Evolutionary conservation across 92 coral and sea anemone genomes (phyloP).

Genomic region (Actinostola sp.): DNA sequence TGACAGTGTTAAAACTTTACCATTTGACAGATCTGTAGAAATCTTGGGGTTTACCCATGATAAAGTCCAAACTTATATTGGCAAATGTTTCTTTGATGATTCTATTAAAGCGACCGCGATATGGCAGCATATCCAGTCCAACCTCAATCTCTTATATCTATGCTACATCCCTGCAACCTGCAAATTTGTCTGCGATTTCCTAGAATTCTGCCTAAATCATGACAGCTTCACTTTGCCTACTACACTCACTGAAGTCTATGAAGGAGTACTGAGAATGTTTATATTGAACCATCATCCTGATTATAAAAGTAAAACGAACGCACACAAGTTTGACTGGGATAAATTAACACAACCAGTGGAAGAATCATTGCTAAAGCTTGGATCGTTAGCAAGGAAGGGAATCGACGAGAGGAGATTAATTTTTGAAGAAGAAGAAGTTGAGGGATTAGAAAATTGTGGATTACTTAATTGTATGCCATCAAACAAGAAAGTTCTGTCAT

Average conservation of each 20-base stretch:
- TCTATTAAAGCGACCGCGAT: background rate
- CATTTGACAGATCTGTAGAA: constrained; percentile 44
- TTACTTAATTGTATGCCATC: constrained; percentile 25
- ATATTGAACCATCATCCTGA: constrained; percentile 42
- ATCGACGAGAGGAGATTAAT: constrained; percentile 23
- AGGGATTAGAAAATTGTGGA: constrained; percentile 16
- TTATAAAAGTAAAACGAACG: background rate
- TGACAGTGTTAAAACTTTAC: constrained; percentile 12
- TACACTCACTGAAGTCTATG: constrained; percentile 22
- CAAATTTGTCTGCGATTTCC: constrained; percentile 35
- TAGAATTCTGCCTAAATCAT: background rate
- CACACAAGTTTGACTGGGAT: background rate
- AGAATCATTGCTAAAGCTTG: constrained; percentile 5
- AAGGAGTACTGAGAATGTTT: constrained; percentile 33
- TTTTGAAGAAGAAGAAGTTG: constrained; percentile 20
- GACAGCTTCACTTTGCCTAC: constrained; percentile 15
- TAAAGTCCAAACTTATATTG: constrained; percentile 40
- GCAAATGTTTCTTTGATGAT: constrained; percentile 22
- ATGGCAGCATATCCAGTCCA: constrained; percentile 34
- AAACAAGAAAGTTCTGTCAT: background rate
- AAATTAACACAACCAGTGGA: background rate
- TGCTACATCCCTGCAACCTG: constrained; percentile 70
- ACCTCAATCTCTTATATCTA: constrained; percentile 32
- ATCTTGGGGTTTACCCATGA: constrained; percentile 63
- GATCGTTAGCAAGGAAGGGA: constrained; percentile 26